Evolutionary conservation across 92 coral and sea anemone genomes (phyloP).

Genomic region (Palythoa heliodiscus): DNA sequence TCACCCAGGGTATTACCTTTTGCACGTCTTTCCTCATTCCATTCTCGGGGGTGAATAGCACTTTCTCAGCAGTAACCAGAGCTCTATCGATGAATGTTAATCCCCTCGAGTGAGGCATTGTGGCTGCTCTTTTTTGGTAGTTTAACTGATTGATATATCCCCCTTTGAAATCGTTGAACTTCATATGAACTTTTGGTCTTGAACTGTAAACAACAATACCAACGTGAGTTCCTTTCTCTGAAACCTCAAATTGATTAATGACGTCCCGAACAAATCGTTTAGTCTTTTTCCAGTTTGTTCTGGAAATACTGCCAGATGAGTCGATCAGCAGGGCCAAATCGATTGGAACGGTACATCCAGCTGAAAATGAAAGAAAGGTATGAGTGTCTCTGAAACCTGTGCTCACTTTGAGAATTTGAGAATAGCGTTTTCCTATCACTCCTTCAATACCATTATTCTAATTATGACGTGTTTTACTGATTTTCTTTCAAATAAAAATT

Average conservation of each 20-base stretch:
- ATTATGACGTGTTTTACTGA: no score
- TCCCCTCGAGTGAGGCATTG: slow-evolving; percentile 70
- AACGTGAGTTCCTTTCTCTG: slow-evolving; percentile 78
- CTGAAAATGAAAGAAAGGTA: slow-evolving; percentile 34
- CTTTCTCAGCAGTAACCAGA: slow-evolving; percentile 55
- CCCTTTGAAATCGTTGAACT: slow-evolving; percentile 74
- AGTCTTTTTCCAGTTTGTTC: slow-evolving; percentile 72
- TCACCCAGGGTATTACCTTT: slow-evolving; percentile 52
- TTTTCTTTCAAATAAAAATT: no score
- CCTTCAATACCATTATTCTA: no score
- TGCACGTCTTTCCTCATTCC: slow-evolving; percentile 80
- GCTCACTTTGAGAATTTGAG: no score
- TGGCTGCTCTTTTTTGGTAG: slow-evolving; percentile 61
- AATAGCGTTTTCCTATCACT: no score
- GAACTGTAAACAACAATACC: slow-evolving; percentile 81
- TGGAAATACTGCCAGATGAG: slow-evolving; percentile 81
- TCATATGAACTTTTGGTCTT: slow-evolving; percentile 65
- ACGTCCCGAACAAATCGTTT: slow-evolving; percentile 69
- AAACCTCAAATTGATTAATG: slow-evolving; percentile 70
- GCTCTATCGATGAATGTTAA: slow-evolving; percentile 83
- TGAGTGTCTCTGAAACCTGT: no score
- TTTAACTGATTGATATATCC: slow-evolving; percentile 68
- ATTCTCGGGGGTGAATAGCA: slow-evolving; percentile 63
- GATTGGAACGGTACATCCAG: slow-evolving; percentile 76
- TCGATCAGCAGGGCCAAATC: slow-evolving; percentile 88